These are phyloP conservation scores for Falco biarmicus DNA, from an alignment of 2,797 vertebrate genomes.

Conservation along the genomic window DNA sequence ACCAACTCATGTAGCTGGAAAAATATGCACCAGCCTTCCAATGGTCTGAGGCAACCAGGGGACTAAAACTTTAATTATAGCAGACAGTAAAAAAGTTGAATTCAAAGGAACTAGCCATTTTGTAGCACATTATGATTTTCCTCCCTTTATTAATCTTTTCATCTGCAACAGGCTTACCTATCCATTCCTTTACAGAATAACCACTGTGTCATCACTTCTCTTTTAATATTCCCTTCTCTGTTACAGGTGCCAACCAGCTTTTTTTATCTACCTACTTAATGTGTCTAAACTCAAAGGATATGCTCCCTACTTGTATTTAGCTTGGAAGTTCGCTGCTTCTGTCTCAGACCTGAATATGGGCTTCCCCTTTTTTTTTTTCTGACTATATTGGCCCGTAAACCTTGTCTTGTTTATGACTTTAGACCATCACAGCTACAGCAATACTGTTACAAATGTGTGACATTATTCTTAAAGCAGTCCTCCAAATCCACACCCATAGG, in stretches of 20 bases:
- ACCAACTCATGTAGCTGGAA: background rate
- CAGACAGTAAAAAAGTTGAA: background rate
- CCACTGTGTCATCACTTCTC: background rate
- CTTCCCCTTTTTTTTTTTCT: background rate
- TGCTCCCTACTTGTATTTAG: background rate
- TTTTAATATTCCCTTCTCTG: slow-evolving; percentile 10
- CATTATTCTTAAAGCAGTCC: background rate
- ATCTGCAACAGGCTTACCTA: background rate
- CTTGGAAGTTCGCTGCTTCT: background rate
- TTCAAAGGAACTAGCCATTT: background rate
- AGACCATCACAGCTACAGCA: background rate
- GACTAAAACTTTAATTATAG: slow-evolving; percentile 26
- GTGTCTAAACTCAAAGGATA: background rate
- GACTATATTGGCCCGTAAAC: background rate
- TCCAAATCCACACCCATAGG: background rate
- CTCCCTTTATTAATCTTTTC: slow-evolving; percentile 5
- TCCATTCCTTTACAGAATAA: background rate
- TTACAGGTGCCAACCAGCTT: background rate
- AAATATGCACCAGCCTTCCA: background rate
- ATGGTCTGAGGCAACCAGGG: background rate
- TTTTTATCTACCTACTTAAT: background rate
- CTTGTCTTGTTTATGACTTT: background rate
- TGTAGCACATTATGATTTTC: slow-evolving; percentile 10
- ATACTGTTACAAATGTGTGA: background rate
- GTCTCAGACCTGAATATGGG: background rate